Base-by-base conservation (phyloP, 2,888 invertebrate species). In the Stratiomys singularior region DNA sequence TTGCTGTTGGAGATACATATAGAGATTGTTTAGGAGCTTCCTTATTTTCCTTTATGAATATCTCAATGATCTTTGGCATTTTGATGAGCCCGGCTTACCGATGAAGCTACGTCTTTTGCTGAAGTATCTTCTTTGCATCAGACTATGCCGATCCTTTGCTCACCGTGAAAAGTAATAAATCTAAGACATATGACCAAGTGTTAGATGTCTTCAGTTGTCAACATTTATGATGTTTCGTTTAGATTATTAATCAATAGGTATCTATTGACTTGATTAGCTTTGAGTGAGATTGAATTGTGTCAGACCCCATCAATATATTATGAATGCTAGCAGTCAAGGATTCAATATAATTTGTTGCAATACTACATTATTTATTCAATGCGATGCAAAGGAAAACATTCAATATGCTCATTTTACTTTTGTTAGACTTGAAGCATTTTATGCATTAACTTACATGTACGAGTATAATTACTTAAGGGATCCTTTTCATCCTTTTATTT, bases 171-270 rank as follows among this genome's bases (percentile, higher is more conserved):
- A 69, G 47, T 69, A 47, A 69, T 69, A 47, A 11, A 5, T 47
- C 69, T 30, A 23, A 7, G 69, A 69, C 69, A 25, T 23, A 46
- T 76, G 28, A 66, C 30, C n/a, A 66, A 72, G 67, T 67, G 76
- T 72, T 76, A 58, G 69, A 72, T 78, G 78, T 78, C 78, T 78
- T 78, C 76, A 63, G 78, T 78, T 78, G 78, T 78, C 78, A 78
- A 78, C 67, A 67, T 76, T 52, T 37, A 64, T 78, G 78, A 76
- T 76, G 66, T 76, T 37, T 60, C 46, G 18, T 69, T 77, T 58
- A 37, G 21, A 44, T 44, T 77, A 44, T 77, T 58, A 74, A 74
- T 74, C 74, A 74, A 23, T 60, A 74, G 74, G 74, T 60, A 74
- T 37, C 74, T 60, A 60, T 74, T 74, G 60, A 58, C 58, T 74